Conservation (phyloP, 1,140 invertebrate species). For the Babylonia areolata region DNA sequence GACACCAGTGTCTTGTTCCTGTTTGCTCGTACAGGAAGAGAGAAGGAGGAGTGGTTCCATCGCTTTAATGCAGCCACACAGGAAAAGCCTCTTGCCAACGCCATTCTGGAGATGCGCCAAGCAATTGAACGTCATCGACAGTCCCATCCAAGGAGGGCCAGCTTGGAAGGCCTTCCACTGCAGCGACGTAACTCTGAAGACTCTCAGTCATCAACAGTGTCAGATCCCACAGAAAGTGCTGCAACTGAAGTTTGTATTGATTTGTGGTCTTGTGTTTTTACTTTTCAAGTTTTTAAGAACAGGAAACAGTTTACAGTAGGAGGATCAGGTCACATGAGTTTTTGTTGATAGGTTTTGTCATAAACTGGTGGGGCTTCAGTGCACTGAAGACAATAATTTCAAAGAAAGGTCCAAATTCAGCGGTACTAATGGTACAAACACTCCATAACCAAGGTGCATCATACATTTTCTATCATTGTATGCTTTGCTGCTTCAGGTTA, state of each 20-base stretch:
- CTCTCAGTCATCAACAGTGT: slow-evolving; percentile 55
- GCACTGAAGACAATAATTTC: too few species aligned
- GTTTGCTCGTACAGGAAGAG: slow-evolving; percentile 88
- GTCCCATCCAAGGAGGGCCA: slow-evolving; percentile 28
- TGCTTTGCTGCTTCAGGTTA: too few species aligned
- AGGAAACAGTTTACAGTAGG: too few species aligned
- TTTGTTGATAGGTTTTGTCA: too few species aligned
- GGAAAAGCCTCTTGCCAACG: slow-evolving; percentile 62
- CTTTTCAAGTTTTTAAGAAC: too few species aligned
- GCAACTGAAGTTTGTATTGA: slow-evolving; percentile 4
- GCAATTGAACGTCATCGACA: slow-evolving; percentile 41
- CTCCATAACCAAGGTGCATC: too few species aligned
- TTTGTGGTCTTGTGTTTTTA: too few species aligned
- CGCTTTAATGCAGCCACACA: slow-evolving; percentile 68
- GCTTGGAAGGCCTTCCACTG: slow-evolving; percentile 41
- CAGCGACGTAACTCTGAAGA: slow-evolving; percentile 65
- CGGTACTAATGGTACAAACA: too few species aligned
- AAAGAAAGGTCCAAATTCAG: too few species aligned
- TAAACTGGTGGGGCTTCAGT: too few species aligned
- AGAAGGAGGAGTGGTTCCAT: slow-evolving; percentile 92
- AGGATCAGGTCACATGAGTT: too few species aligned
- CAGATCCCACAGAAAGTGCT: slow-evolving; percentile 32
- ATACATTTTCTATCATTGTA: too few species aligned
- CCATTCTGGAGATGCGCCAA: slow-evolving; percentile 62
- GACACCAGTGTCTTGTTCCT: slow-evolving; percentile 78